Evolutionary conservation across 2,797 vertebrate species (phyloP).

Genomic region (Odontamblyopus rebecca): DNA sequence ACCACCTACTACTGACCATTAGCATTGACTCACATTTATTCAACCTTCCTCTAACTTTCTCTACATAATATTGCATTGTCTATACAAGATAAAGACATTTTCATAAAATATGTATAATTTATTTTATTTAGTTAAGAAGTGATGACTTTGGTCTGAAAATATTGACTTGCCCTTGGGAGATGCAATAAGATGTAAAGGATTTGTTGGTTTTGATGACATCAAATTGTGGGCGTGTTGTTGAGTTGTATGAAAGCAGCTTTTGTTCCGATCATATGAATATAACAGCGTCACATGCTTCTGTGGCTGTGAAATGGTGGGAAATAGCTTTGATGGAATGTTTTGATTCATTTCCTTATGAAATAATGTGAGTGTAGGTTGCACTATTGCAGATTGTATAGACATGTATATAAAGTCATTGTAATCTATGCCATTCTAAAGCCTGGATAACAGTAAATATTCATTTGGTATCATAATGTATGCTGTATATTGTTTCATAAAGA

Average conservation of each 20-base stretch:
- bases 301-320: conserved; percentile 17
- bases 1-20: conserved; percentile 70
- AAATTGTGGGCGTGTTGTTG: conserved; percentile 78
- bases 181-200: conserved; percentile 6
- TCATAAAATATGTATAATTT: neutral
- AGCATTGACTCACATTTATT: conserved; percentile 38
- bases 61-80: neutral
- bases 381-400: neutral
- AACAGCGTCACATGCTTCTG: conserved; percentile 58
- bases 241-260: conserved; percentile 71
- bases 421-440: neutral
- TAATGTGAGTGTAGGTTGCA: neutral
- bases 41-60: conserved; percentile 23
- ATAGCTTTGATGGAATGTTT: neutral
- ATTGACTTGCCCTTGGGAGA: neutral
- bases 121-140: neutral
- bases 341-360: neutral
- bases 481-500: no score
- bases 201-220: conserved; percentile 74
- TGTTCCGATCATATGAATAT: conserved; percentile 72
- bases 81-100: neutral
- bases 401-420: neutral
- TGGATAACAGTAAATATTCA: neutral
- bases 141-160: neutral
- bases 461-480: neutral